Percentiles rank a stretch among this genome's conserved stretches.
phyloP scores from a whole-genome alignment of 2,888 invertebrate species.

The Candidula unifasciata region DNA sequence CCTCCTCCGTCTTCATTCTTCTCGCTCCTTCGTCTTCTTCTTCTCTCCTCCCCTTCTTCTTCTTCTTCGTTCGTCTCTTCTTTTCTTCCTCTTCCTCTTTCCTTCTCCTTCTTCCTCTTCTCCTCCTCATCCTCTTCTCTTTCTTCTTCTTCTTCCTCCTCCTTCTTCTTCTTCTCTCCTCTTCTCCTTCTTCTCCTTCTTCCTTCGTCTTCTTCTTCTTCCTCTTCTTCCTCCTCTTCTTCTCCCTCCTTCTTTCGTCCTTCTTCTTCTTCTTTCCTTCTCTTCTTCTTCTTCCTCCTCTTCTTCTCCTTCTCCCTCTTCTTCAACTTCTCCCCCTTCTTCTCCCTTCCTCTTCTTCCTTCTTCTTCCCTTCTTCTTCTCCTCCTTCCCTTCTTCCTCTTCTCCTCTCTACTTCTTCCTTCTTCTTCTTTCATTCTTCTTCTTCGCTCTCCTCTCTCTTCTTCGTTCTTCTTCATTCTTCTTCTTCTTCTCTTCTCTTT shows the following conservation, averaged over 20 bases:
- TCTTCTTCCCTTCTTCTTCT: neutral
- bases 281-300: neutral
- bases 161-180: neutral
- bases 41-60: neutral
- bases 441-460: neutral
- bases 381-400: neutral
- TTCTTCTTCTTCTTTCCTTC: neutral
- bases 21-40: neutral
- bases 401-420: neutral
- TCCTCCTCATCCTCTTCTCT: neutral
- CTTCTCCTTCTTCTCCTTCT: neutral
- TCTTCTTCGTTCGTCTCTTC: neutral
- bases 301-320: neutral
- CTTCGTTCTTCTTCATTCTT: neutral
- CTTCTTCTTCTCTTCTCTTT: neutral
- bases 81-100: neutral
- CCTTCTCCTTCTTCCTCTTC: neutral
- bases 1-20: slow-evolving; percentile 2
- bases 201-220: neutral
- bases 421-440: neutral
- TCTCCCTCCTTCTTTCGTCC: neutral
- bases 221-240: neutral
- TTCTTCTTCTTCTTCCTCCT: neutral
- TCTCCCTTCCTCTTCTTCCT: neutral
- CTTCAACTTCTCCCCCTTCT: neutral